These are phyloP conservation scores for Alca torda DNA, from an alignment of 2,797 vertebrate genomes.

Conservation along the genomic window DNA sequence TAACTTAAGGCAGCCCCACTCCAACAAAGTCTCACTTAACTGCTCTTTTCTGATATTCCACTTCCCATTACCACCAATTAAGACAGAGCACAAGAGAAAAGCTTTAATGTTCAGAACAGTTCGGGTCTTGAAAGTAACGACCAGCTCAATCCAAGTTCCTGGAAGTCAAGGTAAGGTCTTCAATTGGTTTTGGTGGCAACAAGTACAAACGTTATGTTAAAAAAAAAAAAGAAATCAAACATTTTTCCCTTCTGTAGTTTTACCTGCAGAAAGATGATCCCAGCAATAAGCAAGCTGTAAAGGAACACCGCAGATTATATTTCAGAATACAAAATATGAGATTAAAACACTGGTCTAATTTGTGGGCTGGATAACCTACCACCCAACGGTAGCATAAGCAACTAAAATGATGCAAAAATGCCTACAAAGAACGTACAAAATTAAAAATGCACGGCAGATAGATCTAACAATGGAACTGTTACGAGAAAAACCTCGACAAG, in stretches of 20 bases:
- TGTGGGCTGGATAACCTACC: background rate
- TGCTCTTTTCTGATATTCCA: background rate
- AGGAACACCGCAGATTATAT: background rate
- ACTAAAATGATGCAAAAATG: background rate
- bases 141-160: background rate
- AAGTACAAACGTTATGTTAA: background rate
- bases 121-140: background rate
- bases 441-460: background rate
- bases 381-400: accelerated
- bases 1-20: background rate
- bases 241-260: background rate
- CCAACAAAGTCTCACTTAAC: background rate
- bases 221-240: background rate
- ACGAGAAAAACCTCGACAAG: background rate
- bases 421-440: background rate
- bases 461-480: background rate
- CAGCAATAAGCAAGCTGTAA: background rate
- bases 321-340: background rate
- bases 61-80: background rate
- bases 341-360: background rate
- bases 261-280: background rate
- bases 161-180: background rate
- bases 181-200: background rate
- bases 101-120: background rate
- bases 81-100: background rate